Percentiles rank a stretch among this genome's conserved stretches.
Conservation (phyloP, 1,140 invertebrate genomes). For the Bombus breviceps region DNA sequence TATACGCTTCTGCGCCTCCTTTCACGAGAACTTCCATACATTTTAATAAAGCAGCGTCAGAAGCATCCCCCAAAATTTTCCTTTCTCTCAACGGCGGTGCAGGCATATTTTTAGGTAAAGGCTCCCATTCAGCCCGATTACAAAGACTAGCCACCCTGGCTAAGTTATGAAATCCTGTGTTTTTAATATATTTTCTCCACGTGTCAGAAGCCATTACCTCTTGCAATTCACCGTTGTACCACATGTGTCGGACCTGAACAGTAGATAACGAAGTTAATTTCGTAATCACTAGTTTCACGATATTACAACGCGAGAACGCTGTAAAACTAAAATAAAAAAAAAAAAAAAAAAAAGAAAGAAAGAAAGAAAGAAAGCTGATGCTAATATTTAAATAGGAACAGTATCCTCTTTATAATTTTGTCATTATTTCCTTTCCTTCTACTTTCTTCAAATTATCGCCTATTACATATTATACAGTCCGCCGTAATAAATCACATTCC, state of each 20-base stretch:
- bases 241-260: slow-evolving; percentile 88
- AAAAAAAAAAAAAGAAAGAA: not conserved
- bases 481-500: too few relatives aligned
- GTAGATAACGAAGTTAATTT: not conserved
- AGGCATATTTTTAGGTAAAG: slow-evolving; percentile 84
- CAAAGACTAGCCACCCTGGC: slow-evolving; percentile 96
- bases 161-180: slow-evolving; percentile 94
- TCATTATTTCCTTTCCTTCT: too few relatives aligned
- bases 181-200: slow-evolving; percentile 96
- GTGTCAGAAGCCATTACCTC: slow-evolving; percentile 91
- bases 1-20: slow-evolving; percentile 94
- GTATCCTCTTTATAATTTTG: too few relatives aligned
- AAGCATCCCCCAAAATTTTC: slow-evolving; percentile 95
- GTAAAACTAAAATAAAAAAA: not conserved
- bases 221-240: slow-evolving; percentile 98
- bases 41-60: slow-evolving; percentile 97
- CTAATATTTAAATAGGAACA: too few relatives aligned
- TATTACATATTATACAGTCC: too few relatives aligned
- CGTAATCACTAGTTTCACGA: too few relatives aligned
- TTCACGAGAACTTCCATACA: slow-evolving; percentile 95
- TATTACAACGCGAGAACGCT: not conserved
- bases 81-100: slow-evolving; percentile 85
- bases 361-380: too few relatives aligned
- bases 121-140: slow-evolving; percentile 97
- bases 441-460: too few relatives aligned